Base-by-base conservation (phyloP, 2,797 vertebrate genomes). In the Danio tinwini region DNA sequence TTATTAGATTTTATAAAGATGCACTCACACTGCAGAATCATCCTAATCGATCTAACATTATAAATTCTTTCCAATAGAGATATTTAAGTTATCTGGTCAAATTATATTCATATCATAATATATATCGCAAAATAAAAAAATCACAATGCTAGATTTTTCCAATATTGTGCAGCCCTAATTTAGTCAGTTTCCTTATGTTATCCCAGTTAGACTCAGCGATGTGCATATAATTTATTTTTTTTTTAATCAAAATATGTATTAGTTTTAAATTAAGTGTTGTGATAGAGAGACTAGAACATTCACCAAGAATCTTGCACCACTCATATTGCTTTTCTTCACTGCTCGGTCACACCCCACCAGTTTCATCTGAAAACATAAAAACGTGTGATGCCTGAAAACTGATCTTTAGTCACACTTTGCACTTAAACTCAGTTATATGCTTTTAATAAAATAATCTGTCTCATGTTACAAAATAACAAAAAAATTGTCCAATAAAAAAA, bases 251-350 rank as follows among this genome's bases (percentile, higher is more conserved):
- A 29, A 29, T 29, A 29, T n/a, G n/a, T 29, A 29, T 29, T 29
- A 29, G 14, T 4, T 44, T 3, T 49, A 40, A 49, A 5, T 19
- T 40, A n/a, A 13, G 13, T 39, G 10, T 21, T 49, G 12, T 53
- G 4, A 21, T 49, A 47, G 19, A 64, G 7, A 39, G 37, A 44
- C 39, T 16, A 17, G n/a, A 29, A 1, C 1, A 53, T 96, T 96
- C 89, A 98, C 97, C 94, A 98, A 87, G 85, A 98, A 98, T 69
- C 94, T 92, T 64, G 91, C 88, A 7, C 97, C 97, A 1, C 81
- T 95, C 47, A 98, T 97, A 67, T 87, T 90, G 86, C 94, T 80
- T 81, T 95, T 86, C 50, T 80, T 84, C 69, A 89, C 88, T 0
- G 83, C 80, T 77, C 17, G 85, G 56, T 90, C 87, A 71, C 91